Evolutionary conservation across 2,113 vertebrate species (phyloP), one percentile per base, ranked within the genome.

Genomic region (Miniopterus natalensis): DNA sequence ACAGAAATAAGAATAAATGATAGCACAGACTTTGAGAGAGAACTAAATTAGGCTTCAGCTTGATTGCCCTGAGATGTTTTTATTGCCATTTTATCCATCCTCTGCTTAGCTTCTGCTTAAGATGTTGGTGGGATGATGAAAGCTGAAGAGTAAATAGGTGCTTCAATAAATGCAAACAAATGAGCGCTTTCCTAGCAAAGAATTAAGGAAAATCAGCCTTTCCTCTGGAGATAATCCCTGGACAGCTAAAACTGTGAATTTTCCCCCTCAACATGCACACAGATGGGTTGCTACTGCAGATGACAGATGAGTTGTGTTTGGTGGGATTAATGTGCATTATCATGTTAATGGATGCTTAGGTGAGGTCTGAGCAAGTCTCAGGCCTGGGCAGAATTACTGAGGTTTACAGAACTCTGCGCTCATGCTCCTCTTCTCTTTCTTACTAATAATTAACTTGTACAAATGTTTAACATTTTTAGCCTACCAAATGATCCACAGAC

Each of bases 301-400:
- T 98, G 98, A 98, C 98, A 99, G 98, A 98, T 98, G 98, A 98
- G 98, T 98, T 98, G 98, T 98, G 97, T 98, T 98, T 98, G 98
- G 97, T 66, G 96, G 98, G 98, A 99, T 98, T 99, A 99, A 98
- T 98, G 98, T 95, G 88, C 97, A 98, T 99, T 99, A 98, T 98
- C 98, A 98, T 98, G 98, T 98, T 98, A 98, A 99, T 99, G 97
- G 98, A 73, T 98, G 98, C 97, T 98, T 98, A 98, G 98, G 98
- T 98, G 97, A 97, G 97, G 97, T 98, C 98, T 98, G 97, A 97
- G 97, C 97, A 95, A 98, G 98, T 98, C 97, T 75, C 85, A 96
- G 97, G 97, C 98, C 98, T 97, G 97, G 97, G 95, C 97, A 97
- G 98, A 98, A 98, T 97, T 90, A 88, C 96, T 95, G 97, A 92